Evolutionary conservation across 2,797 vertebrate species (phyloP).

Genomic region (Botia kubotai): DNA sequence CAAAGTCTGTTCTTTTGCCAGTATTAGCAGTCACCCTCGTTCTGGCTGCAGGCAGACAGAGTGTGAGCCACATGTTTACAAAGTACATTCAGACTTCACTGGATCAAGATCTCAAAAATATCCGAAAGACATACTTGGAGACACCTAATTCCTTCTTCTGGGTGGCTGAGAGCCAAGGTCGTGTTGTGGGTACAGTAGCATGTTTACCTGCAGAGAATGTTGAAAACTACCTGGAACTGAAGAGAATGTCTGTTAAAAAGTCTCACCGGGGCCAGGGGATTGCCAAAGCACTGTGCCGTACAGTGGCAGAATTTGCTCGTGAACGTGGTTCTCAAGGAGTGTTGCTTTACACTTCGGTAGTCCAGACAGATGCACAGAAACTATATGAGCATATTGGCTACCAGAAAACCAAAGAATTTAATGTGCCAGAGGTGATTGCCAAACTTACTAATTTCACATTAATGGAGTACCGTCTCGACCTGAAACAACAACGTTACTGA

Average conservation of each 20-base stretch:
- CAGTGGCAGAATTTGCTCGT: constrained; percentile 75
- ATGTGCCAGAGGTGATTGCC: constrained; percentile 63
- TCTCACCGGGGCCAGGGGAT: constrained; percentile 80
- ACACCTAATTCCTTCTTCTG: constrained; percentile 77
- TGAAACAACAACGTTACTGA: constrained; percentile 56
- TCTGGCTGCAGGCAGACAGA: constrained; percentile 74
- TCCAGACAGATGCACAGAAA: constrained; percentile 81
- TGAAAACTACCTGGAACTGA: constrained; percentile 75
- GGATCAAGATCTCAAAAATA: constrained; percentile 72
- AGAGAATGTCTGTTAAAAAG: constrained; percentile 79
- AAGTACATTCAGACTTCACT: constrained; percentile 77
- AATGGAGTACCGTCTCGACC: constrained; percentile 76
- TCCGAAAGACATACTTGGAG: constrained; percentile 70
- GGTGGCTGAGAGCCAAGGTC: constrained; percentile 80
- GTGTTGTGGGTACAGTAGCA: constrained; percentile 76
- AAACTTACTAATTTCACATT: constrained; percentile 77
- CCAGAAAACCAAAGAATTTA: constrained; percentile 63
- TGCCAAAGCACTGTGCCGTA: constrained; percentile 76
- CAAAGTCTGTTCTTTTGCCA: constrained; percentile 80
- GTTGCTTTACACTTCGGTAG: constrained; percentile 76
- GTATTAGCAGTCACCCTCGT: constrained; percentile 76
- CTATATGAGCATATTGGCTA: constrained; percentile 83
- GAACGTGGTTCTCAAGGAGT: constrained; percentile 72
- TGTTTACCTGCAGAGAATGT: constrained; percentile 60
- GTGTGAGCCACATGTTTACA: constrained; percentile 70